These are phyloP conservation scores for Tipula confusa DNA, from an alignment of 2,888 invertebrate genomes.

Conservation along the genomic window DNA sequence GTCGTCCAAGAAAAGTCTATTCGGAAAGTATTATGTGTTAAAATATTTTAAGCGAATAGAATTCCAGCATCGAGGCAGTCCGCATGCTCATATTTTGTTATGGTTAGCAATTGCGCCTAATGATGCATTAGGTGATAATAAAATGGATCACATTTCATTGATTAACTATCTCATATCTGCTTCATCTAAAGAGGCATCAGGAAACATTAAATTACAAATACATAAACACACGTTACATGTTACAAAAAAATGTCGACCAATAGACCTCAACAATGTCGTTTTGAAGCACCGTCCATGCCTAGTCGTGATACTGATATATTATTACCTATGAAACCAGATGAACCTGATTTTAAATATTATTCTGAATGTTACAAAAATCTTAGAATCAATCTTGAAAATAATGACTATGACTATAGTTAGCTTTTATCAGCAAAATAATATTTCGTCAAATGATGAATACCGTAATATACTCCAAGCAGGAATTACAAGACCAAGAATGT, in stretches of 20 bases:
- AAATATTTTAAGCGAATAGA: constrained; percentile 41
- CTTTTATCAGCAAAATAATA: constrained; percentile 40
- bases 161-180: constrained; percentile 32
- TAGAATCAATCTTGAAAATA: no score
- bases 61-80: no score
- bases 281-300: no score
- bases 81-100: no score
- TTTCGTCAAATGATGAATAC: constrained; percentile 41
- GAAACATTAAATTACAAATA: constrained; percentile 37
- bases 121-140: constrained; percentile 35
- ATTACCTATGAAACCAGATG: constrained; percentile 38
- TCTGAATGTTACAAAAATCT: no score
- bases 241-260: constrained; percentile 37
- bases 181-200: constrained; percentile 31
- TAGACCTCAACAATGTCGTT: constrained; percentile 36
- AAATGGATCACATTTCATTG: constrained; percentile 37
- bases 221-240: constrained; percentile 39
- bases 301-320: no score
- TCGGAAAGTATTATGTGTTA: constrained; percentile 38
- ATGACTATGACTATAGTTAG: constrained; percentile 39
- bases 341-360: background rate
- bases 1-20: no score
- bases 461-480: constrained; percentile 40
- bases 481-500: no score
- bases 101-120: constrained; percentile 44